Conservation (phyloP, 2,888 invertebrate species). For the Euzetes globulus region DNA sequence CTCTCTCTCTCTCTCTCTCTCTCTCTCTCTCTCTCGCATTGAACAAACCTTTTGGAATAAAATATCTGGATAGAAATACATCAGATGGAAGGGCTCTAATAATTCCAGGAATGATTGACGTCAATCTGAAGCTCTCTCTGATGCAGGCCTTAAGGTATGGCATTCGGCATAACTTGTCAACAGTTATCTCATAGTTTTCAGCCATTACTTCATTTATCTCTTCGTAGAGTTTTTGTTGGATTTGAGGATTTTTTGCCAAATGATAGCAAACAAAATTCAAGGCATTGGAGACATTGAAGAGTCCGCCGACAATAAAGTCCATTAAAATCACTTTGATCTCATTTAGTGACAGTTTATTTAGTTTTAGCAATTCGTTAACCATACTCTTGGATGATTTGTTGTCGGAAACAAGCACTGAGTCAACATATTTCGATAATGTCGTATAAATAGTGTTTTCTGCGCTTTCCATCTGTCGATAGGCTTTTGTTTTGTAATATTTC, state of each 20-base stretch:
- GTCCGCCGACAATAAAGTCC: slow-evolving; percentile 44
- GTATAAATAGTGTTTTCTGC: slow-evolving; percentile 42
- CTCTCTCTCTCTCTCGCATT: too few species aligned
- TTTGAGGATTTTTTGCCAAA: slow-evolving; percentile 59
- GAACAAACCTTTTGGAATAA: slow-evolving; percentile 43
- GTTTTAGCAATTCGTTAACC: slow-evolving; percentile 29
- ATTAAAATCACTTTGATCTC: slow-evolving; percentile 42
- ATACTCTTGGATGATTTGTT: not conserved
- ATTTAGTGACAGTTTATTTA: slow-evolving; percentile 38
- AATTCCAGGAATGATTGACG: slow-evolving; percentile 40
- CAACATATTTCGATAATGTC: slow-evolving; percentile 39
- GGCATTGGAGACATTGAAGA: slow-evolving; percentile 45
- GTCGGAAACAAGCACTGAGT: slow-evolving; percentile 15
- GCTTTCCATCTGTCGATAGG: slow-evolving; percentile 41
- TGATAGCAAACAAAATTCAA: slow-evolving; percentile 56
- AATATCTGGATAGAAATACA: slow-evolving; percentile 56
- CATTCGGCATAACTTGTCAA: slow-evolving; percentile 47
- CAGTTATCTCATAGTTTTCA: slow-evolving; percentile 44
- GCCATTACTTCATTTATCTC: slow-evolving; percentile 53
- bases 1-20: too few species aligned
- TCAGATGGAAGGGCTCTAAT: slow-evolving; percentile 39
- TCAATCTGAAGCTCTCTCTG: slow-evolving; percentile 53
- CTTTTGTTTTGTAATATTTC: slow-evolving; percentile 41
- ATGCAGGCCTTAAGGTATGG: slow-evolving; percentile 58
- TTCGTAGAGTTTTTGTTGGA: slow-evolving; percentile 69